Percentiles rank a stretch among this genome's conserved stretches.
phyloP scores from a whole-genome alignment of 2,888 invertebrate species.

The Apoda limacodes region DNA sequence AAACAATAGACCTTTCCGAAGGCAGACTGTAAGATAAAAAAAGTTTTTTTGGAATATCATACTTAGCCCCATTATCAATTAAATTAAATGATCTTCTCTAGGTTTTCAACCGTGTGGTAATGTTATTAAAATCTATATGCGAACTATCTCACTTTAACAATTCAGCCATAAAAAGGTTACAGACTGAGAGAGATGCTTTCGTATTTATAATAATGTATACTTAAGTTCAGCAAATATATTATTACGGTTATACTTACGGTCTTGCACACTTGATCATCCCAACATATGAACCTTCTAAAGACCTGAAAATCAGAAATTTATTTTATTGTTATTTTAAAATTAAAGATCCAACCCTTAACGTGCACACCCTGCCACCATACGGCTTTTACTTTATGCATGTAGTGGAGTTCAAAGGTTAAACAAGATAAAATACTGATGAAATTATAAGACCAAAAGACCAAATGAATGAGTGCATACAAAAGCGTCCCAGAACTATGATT shows the following conservation, averaged over 20 bases:
- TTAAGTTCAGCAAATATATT: too few relatives aligned
- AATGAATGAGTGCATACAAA: conserved; percentile 5
- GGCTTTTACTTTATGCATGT: background rate
- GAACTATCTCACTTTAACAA: too few relatives aligned
- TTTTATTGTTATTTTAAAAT: background rate
- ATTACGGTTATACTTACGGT: conserved; percentile 68
- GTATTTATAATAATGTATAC: too few relatives aligned
- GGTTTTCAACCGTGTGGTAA: too few relatives aligned
- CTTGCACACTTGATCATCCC: conserved; percentile 52
- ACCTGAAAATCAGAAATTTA: conserved; percentile 25
- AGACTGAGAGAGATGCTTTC: too few relatives aligned
- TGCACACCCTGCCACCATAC: background rate
- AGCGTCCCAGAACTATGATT: conserved; percentile 7
- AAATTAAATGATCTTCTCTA: too few relatives aligned
- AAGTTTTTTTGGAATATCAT: too few relatives aligned
- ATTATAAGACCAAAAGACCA: conserved; percentile 8
- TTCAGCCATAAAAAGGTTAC: too few relatives aligned
- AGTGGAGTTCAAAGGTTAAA: background rate
- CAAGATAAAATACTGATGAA: too few relatives aligned
- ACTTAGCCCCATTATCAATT: conserved; percentile 2
- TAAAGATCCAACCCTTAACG: background rate
- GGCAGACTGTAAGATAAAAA: background rate
- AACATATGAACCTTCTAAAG: conserved; percentile 49
- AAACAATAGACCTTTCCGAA: too few relatives aligned
- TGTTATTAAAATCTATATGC: too few relatives aligned